Conservation (phyloP, 2,113 vertebrate genomes). For the Menidia beryllina region DNA sequence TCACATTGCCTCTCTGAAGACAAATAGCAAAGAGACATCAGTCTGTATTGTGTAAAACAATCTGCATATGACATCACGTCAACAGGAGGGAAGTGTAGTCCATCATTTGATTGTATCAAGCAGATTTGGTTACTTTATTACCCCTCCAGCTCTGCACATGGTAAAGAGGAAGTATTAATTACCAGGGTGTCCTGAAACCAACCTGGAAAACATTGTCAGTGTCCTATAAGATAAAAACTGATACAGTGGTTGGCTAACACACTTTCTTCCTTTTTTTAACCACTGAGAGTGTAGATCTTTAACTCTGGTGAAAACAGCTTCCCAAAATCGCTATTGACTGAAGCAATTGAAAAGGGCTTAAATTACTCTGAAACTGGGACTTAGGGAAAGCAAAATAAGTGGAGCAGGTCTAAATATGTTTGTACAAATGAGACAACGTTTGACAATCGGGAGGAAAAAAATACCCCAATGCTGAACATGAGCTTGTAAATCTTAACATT, state of each 20-base stretch:
- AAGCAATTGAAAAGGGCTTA: background rate
- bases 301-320: background rate
- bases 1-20: background rate
- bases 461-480: slow-evolving; percentile 33
- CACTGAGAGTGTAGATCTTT: background rate
- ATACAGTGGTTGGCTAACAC: background rate
- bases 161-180: background rate
- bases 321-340: slow-evolving; percentile 2
- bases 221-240: background rate
- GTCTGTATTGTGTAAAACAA: background rate
- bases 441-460: slow-evolving; percentile 35
- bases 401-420: slow-evolving; percentile 9
- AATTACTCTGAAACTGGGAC: slow-evolving; percentile 17
- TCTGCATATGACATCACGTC: background rate
- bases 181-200: background rate
- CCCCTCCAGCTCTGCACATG: background rate
- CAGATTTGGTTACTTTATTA: background rate
- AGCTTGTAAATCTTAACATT: slow-evolving; percentile 51
- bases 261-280: slow-evolving; percentile 11
- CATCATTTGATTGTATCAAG: background rate
- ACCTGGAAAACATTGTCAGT: background rate
- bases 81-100: slow-evolving; percentile 10
- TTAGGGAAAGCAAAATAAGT: slow-evolving; percentile 4
- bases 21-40: background rate
- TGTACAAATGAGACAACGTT: slow-evolving; percentile 21